Percentiles rank a stretch among this genome's conserved stretches.
Conservation (phyloP, 2,797 vertebrate genomes). For the Cyprinella venusta region DNA sequence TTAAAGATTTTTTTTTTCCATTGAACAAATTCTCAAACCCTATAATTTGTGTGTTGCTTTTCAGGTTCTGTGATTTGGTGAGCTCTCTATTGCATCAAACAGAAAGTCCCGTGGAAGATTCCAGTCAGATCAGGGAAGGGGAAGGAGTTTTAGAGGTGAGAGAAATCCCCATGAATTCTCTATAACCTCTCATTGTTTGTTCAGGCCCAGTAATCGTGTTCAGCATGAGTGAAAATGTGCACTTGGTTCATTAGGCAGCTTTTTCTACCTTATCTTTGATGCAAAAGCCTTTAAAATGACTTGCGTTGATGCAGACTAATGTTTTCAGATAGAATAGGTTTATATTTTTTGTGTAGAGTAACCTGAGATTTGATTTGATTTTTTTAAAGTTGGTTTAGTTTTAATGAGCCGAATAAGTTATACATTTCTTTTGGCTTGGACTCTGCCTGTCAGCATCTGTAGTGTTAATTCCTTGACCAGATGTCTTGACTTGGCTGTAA, state of each 20-base stretch:
- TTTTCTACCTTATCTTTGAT: background rate
- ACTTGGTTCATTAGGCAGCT: conserved; percentile 7
- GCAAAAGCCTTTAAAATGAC: background rate
- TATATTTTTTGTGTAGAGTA: background rate
- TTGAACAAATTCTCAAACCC: background rate
- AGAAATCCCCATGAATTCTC: background rate
- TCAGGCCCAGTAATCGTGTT: background rate
- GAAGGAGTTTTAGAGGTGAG: conserved; percentile 85
- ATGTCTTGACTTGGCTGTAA: background rate
- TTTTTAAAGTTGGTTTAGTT: background rate
- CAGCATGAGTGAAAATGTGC: conserved; percentile 11
- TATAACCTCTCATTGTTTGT: conserved; percentile 15
- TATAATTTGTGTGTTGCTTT: conserved; percentile 3
- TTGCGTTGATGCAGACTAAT: background rate
- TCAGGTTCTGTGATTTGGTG: conserved; percentile 87
- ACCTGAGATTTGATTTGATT: background rate
- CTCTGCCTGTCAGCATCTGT: background rate
- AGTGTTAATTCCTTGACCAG: background rate
- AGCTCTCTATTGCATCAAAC: conserved; percentile 81
- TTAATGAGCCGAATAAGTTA: background rate
- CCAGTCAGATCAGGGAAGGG: conserved; percentile 60
- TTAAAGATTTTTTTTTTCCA: background rate
- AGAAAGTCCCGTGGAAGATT: conserved; percentile 62
- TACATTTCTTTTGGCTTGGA: background rate
- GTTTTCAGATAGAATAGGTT: background rate